Base-by-base conservation (phyloP, 2,797 vertebrate species). In the Rhinatrema bivittatum region DNA sequence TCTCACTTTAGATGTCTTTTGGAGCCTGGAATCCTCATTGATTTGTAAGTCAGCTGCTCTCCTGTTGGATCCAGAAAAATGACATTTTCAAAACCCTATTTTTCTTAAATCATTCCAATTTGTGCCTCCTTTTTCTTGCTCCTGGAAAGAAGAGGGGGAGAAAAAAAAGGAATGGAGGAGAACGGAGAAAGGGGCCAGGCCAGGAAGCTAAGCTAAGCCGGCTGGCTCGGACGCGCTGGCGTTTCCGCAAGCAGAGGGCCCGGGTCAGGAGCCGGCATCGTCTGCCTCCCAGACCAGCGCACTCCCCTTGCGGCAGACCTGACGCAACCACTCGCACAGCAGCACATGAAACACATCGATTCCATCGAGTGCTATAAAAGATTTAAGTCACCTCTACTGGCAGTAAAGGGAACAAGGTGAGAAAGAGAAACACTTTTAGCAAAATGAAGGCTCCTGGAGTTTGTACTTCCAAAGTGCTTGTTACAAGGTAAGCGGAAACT, bases 281-380 rank as follows among this genome's bases (percentile, higher is more conserved):
- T 31, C 24, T 53, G 24, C 16, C 34, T 54, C 51, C 23, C 47
- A 52, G 42, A 47, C 11, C 53, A 35, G 48, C 48, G 20, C 20
- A 38, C 7, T 42, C 52, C 30, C 22, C 25, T 7, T 58, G 33
- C 21, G 32, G 8, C 25, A n/a, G n/a, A n/a, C n/a, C n/a, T 48
- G 23, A 48, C 16, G 16, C 12, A 34, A 27, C 38, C 19, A 11
- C 54, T 51, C 27, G 43, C 25, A 16, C 4, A 39, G 42, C 19
- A 24, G 42, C 19, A 24, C 17, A 25, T 62, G 35, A 52, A 65
- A 60, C 22, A 60, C 56, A 53, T 52, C 38, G 36, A 53, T 53
- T 17, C 6, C 50, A 54, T 15, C 22, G 50, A 60, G 60, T 53
- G 8, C 36, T 27, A 32, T 7, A 14, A 55, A 61, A 56, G 10